Conservation (phyloP, 2,888 invertebrate genomes). For the Polyploca ridens region DNA sequence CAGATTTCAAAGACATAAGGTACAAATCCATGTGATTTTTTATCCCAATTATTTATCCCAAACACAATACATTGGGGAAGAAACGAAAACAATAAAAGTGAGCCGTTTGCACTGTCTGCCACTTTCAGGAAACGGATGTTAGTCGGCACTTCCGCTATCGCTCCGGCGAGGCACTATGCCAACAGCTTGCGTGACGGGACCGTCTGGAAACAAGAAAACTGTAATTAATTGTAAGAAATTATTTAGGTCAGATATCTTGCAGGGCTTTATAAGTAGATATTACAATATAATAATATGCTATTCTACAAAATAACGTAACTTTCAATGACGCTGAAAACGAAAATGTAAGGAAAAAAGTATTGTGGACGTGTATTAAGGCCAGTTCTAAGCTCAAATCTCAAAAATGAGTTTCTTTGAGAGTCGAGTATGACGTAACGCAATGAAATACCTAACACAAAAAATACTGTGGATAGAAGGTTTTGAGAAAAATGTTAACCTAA, state of each 20-base stretch:
- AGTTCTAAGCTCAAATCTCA: too few relatives aligned
- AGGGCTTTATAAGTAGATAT: too few relatives aligned
- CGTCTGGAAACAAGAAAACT: slow-evolving; percentile 6
- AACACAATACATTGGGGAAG: slow-evolving; percentile 34
- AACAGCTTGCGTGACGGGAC: slow-evolving; percentile 48
- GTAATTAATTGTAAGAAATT: slow-evolving; percentile 14
- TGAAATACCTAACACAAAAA: too few relatives aligned
- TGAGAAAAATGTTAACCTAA: too few relatives aligned
- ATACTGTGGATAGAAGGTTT: too few relatives aligned
- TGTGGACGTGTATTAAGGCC: too few relatives aligned
- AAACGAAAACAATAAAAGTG: slow-evolving; percentile 60
- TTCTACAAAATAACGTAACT: too few relatives aligned
- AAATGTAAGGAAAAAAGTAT: too few relatives aligned
- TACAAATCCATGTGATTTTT: not conserved
- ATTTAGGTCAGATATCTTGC: slow-evolving; percentile 2
- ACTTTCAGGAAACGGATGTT: slow-evolving; percentile 74
- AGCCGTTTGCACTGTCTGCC: slow-evolving; percentile 59
- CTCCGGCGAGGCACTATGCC: slow-evolving; percentile 62
- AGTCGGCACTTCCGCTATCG: slow-evolving; percentile 68
- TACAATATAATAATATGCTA: too few relatives aligned
- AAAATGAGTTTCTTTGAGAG: too few relatives aligned
- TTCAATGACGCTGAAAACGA: not conserved
- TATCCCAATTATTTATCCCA: slow-evolving; percentile 29
- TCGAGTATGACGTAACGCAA: too few relatives aligned
- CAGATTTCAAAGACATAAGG: not conserved